Percentiles rank a stretch among this genome's conserved stretches.
phyloP scores from a whole-genome alignment of 2,113 vertebrate species.

The Mystacornis crossleyi region DNA sequence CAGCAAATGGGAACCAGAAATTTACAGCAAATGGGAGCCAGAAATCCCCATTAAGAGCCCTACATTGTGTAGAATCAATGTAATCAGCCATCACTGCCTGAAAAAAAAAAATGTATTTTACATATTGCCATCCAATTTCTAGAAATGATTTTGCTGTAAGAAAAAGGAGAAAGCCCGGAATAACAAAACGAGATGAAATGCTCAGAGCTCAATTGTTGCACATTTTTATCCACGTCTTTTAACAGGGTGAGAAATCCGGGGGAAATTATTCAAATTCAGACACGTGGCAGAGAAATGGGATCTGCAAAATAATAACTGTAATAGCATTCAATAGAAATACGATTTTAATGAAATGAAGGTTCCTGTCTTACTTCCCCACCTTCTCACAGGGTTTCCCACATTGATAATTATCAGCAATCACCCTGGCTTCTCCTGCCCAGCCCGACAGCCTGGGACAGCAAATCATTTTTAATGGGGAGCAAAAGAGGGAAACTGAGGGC shows the following conservation, averaged over 20 bases:
- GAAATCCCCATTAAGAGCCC: constrained; percentile 51
- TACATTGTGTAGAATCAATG: constrained; percentile 6
- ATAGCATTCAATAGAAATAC: background rate
- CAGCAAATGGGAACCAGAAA: constrained; percentile 36
- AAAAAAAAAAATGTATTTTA: constrained; percentile 7
- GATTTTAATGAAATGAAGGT: background rate
- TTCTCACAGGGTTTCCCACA: background rate
- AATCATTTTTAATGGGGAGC: constrained; percentile 41
- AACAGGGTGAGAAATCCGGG: background rate
- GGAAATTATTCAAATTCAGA: background rate
- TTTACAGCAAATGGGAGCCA: constrained; percentile 20
- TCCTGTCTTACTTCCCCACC: background rate
- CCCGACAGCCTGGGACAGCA: background rate
- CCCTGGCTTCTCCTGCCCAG: background rate
- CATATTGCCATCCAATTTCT: constrained; percentile 30
- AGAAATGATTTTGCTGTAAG: constrained; percentile 21
- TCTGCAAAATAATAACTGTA: background rate
- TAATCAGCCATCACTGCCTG: constrained; percentile 7
- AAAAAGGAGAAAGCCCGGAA: background rate
- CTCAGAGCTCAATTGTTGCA: background rate
- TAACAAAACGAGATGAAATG: background rate
- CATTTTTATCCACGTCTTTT: background rate
- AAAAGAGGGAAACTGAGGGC: constrained; percentile 57
- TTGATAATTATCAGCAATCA: constrained; percentile 25
- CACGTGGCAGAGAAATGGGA: background rate